Percentiles rank a stretch among this genome's conserved stretches.
These are phyloP conservation scores for Amphibalanus amphitrite DNA, from an alignment of 1,140 invertebrate genomes.

Conservation along the genomic window DNA sequence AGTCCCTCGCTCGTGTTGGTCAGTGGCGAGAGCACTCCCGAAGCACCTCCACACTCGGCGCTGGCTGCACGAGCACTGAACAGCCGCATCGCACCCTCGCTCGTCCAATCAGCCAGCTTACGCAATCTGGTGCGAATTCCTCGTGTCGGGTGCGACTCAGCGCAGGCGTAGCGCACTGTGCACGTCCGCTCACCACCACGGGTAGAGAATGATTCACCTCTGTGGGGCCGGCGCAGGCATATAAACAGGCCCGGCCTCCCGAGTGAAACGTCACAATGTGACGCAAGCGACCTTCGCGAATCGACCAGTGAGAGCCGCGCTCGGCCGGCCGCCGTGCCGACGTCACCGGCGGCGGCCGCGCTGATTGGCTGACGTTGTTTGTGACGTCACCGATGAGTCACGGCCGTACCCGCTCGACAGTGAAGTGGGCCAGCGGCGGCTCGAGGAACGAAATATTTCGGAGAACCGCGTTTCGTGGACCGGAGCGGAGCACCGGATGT, in stretches of 20 bases:
- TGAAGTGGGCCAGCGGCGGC: not conserved
- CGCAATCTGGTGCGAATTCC: not conserved
- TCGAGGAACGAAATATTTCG: not conserved
- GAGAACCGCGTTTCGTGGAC: not conserved
- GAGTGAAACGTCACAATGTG: not conserved
- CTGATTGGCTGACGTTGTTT: not conserved
- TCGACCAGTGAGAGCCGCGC: too few species aligned
- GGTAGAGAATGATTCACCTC: not conserved
- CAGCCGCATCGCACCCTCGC: not conserved
- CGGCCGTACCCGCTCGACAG: too few species aligned
- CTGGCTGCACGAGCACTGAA: not conserved
- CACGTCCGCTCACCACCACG: not conserved
- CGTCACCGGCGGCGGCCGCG: not conserved
- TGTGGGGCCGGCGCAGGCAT: not conserved
- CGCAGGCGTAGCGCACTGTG: not conserved
- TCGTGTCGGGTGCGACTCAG: not conserved
- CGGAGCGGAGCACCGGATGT: not conserved
- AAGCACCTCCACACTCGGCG: not conserved
- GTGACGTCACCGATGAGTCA: not conserved
- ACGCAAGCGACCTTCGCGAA: not conserved
- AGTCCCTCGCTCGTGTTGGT: conserved; percentile 16
- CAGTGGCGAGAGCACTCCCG: not conserved
- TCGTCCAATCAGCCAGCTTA: not conserved
- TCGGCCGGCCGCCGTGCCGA: not conserved
- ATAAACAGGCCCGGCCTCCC: not conserved